Percentiles rank a stretch among this genome's conserved stretches.
phyloP scores from a whole-genome alignment of 2,888 invertebrate species.

The Drosophila nr. medialis region DNA sequence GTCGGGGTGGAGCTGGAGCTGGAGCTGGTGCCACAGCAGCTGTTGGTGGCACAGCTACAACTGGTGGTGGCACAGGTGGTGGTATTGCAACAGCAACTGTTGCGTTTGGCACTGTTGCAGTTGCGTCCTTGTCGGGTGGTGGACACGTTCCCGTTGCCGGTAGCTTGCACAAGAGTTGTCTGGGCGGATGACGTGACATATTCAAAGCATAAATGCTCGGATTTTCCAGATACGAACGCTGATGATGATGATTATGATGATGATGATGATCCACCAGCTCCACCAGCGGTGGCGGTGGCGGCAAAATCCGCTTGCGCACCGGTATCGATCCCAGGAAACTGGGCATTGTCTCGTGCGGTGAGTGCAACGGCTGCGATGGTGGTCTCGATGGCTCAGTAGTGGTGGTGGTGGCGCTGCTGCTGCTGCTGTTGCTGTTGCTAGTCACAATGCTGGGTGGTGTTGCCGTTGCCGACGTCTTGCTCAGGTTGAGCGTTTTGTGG shows the following conservation, averaged over 20 bases:
- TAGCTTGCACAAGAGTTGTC: slow-evolving; percentile 66
- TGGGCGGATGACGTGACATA: slow-evolving; percentile 82
- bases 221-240: slow-evolving; percentile 61
- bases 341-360: slow-evolving; percentile 83
- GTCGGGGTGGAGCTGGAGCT: slow-evolving; percentile 86
- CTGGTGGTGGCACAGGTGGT: slow-evolving; percentile 84
- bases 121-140: slow-evolving; percentile 78
- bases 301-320: slow-evolving; percentile 82
- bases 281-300: slow-evolving; percentile 56
- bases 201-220: slow-evolving; percentile 76
- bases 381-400: slow-evolving; percentile 81
- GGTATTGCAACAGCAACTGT: slow-evolving; percentile 22
- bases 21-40: slow-evolving; percentile 55
- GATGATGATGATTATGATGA: slow-evolving; percentile 54
- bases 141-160: slow-evolving; percentile 49
- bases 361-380: slow-evolving; percentile 81
- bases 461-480: slow-evolving; percentile 38
- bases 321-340: slow-evolving; percentile 84
- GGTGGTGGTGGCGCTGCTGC: slow-evolving; percentile 26
- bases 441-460: slow-evolving; percentile 52
- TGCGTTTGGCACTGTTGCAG: slow-evolving; percentile 21
- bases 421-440: slow-evolving; percentile 60
- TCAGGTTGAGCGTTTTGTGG: slow-evolving; percentile 84
- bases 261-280: slow-evolving; percentile 63
- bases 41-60: slow-evolving; percentile 24